Base-by-base conservation (phyloP, 2,888 invertebrate genomes). In the Hydropsyche betteni region DNA sequence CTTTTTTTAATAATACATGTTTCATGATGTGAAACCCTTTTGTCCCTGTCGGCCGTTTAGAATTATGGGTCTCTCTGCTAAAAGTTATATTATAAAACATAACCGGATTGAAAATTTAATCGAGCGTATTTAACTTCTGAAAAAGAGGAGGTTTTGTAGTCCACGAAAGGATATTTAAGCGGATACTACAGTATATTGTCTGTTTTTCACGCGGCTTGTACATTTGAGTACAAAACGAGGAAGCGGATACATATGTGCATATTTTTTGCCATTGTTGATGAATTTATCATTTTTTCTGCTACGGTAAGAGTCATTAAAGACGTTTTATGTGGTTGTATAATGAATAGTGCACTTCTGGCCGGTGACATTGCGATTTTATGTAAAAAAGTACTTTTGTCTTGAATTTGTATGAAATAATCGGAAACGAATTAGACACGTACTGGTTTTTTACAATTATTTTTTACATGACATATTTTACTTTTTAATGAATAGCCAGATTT, bases 51-150 rank as follows among this genome's bases (percentile, higher is more conserved):
- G 4, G 4, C 16, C 16, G 58, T 58, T 58, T 8, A 5, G 24
- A 58, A 58, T 58, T 58, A 58, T 5, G 58, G 16, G 4, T 24
- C 16, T 16, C 8, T 58, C 44, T 14, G 14, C 58, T 44, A 44
- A 16, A 58, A 58, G 14, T 58, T 58, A 58, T 58, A 58, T 58
- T 58, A 16, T 58, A 58, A 6, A 12, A 16, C 5, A 5, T 58
- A 16, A 58, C 16, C 58, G 24, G 16, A 58, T 58, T 58, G 58
- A 58, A 58, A 58, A 58, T 58, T 58, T 58, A 58, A 58, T 58
- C 58, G 58, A 58, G 58, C 16, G 24, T 24, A 24, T 5, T 58
- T 24, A 8, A 5, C 58, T 16, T 58, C 24, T 58, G 16, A 58
- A 58, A 16, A 14, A 16, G 8, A 16, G 8, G 1, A 6, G n/a